Evolutionary conservation across 2,797 vertebrate species (phyloP).

Genomic region (Rhabdomys pumilio): DNA sequence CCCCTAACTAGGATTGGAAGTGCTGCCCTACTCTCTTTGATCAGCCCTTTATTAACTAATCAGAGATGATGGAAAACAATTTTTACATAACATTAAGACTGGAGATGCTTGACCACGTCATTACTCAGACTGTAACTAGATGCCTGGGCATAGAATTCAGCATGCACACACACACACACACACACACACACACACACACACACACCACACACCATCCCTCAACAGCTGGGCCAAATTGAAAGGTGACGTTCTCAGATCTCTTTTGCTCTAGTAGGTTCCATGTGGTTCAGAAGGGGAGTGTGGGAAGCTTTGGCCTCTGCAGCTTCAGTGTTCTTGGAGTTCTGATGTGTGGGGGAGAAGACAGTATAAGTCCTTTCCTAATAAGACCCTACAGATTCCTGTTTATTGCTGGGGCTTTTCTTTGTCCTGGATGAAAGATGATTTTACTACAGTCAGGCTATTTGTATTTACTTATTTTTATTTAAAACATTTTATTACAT

Average conservation of each 20-base stretch:
- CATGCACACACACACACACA: too few relatives aligned
- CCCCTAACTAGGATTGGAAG: too few relatives aligned
- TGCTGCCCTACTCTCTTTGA: too few relatives aligned
- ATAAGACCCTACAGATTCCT: neutral
- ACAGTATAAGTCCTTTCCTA: neutral
- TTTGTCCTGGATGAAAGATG: neutral
- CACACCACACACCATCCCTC: too few relatives aligned
- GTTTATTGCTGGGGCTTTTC: neutral
- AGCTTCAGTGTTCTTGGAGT: neutral
- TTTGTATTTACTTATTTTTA: neutral
- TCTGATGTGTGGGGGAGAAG: neutral
- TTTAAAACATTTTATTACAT: neutral
- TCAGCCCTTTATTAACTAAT: too few relatives aligned
- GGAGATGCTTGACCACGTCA: too few relatives aligned
- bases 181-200: too few relatives aligned
- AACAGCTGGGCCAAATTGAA: neutral
- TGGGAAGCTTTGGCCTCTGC: neutral
- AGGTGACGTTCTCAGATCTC: neutral
- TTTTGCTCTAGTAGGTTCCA: neutral
- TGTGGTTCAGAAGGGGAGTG: neutral
- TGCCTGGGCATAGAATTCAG: too few relatives aligned
- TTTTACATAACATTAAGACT: too few relatives aligned
- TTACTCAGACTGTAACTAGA: too few relatives aligned
- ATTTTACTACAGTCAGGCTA: neutral
- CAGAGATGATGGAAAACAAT: too few relatives aligned